Conservation (phyloP, 2,113 vertebrate genomes). For the Microtus pennsylvanicus region DNA sequence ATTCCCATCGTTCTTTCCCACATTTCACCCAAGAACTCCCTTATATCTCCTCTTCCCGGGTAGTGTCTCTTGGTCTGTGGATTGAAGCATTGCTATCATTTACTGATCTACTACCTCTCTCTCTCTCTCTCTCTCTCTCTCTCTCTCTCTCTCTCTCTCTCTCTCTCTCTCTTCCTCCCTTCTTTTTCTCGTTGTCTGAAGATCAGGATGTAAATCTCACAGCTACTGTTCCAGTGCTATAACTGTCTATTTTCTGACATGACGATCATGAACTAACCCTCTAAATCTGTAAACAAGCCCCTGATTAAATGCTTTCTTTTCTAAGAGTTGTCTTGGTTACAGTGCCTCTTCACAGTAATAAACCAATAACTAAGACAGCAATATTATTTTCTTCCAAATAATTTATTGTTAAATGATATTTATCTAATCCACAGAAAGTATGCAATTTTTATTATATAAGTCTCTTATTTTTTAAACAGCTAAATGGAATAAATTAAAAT, state of each 20-base stretch:
- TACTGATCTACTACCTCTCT: too few relatives aligned
- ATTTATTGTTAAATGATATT: neutral
- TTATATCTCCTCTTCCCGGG: too few relatives aligned
- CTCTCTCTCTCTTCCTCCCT: too few relatives aligned
- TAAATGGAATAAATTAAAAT: neutral
- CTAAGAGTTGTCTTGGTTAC: neutral
- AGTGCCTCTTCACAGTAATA: neutral
- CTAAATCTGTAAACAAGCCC: neutral
- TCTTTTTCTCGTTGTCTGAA: too few relatives aligned
- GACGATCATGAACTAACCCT: too few relatives aligned
- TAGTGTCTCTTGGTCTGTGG: too few relatives aligned
- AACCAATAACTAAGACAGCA: neutral
- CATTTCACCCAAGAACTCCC: too few relatives aligned
- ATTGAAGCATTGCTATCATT: too few relatives aligned
- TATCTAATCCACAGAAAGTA: neutral
- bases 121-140: too few relatives aligned
- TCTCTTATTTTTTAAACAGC: neutral
- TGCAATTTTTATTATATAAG: neutral
- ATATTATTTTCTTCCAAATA: neutral
- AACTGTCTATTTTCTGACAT: neutral
- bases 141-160: too few relatives aligned
- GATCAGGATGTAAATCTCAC: too few relatives aligned
- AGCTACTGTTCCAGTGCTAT: neutral
- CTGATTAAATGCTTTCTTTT: neutral
- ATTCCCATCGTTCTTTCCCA: too few relatives aligned